Conservation (phyloP, 64 coral and sea anemone species). For the Cladopsammia gracilis region DNA sequence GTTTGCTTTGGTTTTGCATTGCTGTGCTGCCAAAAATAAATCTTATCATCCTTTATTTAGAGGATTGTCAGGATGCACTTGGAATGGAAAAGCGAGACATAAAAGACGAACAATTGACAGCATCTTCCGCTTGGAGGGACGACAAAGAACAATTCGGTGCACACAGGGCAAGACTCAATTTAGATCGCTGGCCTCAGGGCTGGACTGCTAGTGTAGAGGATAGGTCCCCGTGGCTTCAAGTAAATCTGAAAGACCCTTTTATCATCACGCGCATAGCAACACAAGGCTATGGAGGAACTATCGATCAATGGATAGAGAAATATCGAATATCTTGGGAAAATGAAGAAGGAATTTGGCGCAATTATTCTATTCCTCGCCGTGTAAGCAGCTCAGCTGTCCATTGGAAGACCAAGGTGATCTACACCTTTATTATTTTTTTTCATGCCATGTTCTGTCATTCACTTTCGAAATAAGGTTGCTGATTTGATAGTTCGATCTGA, state of each 20-base stretch:
- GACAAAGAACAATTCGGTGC: slow-evolving; percentile 51
- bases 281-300: slow-evolving; percentile 64
- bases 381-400: neutral
- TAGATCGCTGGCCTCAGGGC: slow-evolving; percentile 67
- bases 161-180: slow-evolving; percentile 51
- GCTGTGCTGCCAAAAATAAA: neutral
- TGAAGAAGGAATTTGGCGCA: slow-evolving; percentile 10
- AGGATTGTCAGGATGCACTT: slow-evolving; percentile 62
- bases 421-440: neutral
- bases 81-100: slow-evolving; percentile 66
- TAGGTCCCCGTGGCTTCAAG: slow-evolving; percentile 66
- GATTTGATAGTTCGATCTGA: no score
- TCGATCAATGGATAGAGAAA: slow-evolving; percentile 71
- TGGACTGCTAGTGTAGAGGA: slow-evolving; percentile 67
- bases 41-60: slow-evolving; percentile 32
- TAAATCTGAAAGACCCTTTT: slow-evolving; percentile 30
- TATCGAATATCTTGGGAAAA: slow-evolving; percentile 67
- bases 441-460: neutral
- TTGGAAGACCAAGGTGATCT: slow-evolving; percentile 54
- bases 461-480: no score
- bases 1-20: no score
- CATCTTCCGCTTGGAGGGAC: slow-evolving; percentile 63
- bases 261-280: slow-evolving; percentile 74
- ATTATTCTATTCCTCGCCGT: slow-evolving; percentile 39
- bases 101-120: slow-evolving; percentile 59